Percentiles rank a stretch among this genome's conserved stretches.
Conservation (phyloP, 2,113 vertebrate genomes). For the Ahaetulla prasina region DNA sequence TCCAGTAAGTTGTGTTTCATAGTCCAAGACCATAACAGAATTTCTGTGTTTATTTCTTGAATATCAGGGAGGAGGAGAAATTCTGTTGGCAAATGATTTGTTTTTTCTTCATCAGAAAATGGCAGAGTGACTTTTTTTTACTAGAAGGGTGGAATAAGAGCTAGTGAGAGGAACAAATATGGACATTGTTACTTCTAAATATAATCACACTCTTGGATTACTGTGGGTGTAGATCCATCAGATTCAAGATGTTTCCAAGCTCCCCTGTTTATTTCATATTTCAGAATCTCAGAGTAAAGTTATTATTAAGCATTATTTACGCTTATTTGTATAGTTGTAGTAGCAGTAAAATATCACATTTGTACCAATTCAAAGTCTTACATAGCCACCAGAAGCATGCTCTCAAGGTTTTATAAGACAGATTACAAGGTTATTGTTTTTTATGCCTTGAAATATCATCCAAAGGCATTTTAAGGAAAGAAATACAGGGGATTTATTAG, state of each 20-base stretch:
- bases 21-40: background rate
- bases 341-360: background rate
- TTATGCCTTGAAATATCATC: background rate
- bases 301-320: background rate
- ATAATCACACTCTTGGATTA: background rate
- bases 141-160: background rate
- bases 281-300: background rate
- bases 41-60: background rate
- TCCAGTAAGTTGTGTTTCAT: conserved; percentile 75
- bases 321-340: background rate
- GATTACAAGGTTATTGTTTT: background rate
- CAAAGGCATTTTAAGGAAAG: background rate
- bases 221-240: background rate
- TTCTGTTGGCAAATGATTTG: background rate
- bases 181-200: no score
- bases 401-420: background rate
- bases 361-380: background rate
- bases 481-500: background rate
- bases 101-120: background rate
- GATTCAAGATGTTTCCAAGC: background rate
- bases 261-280: background rate
- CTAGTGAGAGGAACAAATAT: background rate
- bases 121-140: background rate
- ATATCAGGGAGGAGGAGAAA: background rate
- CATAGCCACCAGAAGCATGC: background rate